These are phyloP conservation scores for Allobates femoralis DNA, from an alignment of 2,797 vertebrate genomes.

Conservation along the genomic window DNA sequence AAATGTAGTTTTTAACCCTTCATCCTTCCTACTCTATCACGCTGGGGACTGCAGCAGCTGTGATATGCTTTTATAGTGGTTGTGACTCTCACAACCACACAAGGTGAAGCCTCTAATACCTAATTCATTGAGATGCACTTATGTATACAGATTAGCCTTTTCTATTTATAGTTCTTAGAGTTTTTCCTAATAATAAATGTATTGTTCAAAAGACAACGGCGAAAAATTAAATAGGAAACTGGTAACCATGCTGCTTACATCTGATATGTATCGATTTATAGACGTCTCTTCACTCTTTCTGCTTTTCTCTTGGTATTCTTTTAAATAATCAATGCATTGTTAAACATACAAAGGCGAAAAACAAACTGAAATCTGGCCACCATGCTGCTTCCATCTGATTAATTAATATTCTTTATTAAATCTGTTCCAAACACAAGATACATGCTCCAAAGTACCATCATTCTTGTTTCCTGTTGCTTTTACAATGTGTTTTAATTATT, in stretches of 20 bases:
- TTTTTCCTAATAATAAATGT: not conserved
- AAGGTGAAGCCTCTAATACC: no score
- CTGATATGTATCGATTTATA: conserved; percentile 4
- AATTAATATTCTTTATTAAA: conserved; percentile 43
- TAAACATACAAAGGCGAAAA: conserved; percentile 20
- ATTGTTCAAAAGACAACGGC: conserved; percentile 17
- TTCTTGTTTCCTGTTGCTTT: conserved; percentile 54
- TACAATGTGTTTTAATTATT: conserved; percentile 59
- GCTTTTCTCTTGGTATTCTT: not conserved
- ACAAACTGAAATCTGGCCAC: not conserved
- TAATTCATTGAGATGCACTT: not conserved
- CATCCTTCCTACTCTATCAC: no score
- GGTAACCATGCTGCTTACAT: conserved; percentile 19
- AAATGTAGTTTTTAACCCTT: no score
- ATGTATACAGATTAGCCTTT: not conserved
- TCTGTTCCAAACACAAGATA: conserved; percentile 46
- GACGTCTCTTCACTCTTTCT: not conserved
- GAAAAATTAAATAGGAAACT: conserved; percentile 1
- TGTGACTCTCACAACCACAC: no score
- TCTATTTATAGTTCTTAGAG: not conserved
- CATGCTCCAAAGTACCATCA: conserved; percentile 37
- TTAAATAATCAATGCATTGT: not conserved
- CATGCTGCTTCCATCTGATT: conserved; percentile 35
- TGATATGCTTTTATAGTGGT: no score
- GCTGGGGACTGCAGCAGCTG: no score